phyloP scores from a whole-genome alignment of 1,140 invertebrate genomes.

The Nebria ingens region DNA sequence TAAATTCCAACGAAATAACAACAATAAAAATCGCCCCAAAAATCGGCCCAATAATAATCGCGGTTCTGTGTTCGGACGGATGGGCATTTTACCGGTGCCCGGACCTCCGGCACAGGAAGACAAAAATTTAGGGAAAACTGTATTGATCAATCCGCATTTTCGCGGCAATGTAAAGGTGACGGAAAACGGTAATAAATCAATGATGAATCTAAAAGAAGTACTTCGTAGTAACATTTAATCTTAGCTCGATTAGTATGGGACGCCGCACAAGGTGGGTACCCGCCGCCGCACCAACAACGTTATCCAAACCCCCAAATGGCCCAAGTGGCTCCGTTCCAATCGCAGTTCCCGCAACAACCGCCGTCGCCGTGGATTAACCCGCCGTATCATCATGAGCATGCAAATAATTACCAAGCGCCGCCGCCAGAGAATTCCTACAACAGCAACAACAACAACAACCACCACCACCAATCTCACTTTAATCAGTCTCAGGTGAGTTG shows the following conservation, averaged over 20 bases:
- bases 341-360: background rate
- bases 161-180: constrained; percentile 3
- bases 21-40: background rate
- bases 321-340: background rate
- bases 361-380: background rate
- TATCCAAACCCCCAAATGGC: background rate
- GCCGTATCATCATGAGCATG: background rate
- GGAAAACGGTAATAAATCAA: background rate
- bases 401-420: background rate
- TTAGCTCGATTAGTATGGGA: constrained; percentile 11
- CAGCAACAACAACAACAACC: constrained; percentile 1
- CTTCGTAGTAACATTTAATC: background rate
- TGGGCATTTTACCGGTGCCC: background rate
- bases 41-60: background rate
- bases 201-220: background rate
- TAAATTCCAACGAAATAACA: background rate
- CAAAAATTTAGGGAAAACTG: background rate
- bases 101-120: background rate
- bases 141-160: constrained; percentile 11
- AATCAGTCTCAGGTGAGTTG: constrained; percentile 15
- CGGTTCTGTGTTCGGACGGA: background rate
- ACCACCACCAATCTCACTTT: constrained; percentile 1
- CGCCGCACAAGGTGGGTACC: background rate
- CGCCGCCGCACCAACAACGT: background rate
- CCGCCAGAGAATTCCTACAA: no score